Percentiles rank a stretch among this genome's conserved stretches.
Conservation (phyloP, 2,797 vertebrate species). For the Propithecus perrieri region DNA sequence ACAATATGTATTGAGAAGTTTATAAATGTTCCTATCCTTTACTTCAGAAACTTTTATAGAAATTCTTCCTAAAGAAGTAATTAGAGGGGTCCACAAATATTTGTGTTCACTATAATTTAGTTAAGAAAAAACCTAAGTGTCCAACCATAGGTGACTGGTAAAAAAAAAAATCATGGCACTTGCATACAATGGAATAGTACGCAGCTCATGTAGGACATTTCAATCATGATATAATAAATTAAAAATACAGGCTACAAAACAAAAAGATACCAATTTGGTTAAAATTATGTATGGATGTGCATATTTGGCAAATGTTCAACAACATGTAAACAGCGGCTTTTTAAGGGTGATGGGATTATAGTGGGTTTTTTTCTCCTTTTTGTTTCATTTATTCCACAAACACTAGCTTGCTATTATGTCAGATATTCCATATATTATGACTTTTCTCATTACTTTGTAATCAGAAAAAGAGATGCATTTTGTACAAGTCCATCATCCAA, state of each 20-base stretch:
- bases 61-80: not conserved
- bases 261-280: not conserved
- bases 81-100: not conserved
- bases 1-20: not conserved
- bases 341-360: not conserved
- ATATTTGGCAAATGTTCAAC: not conserved
- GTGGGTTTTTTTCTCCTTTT: not conserved
- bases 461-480: not conserved
- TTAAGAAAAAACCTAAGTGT: not conserved
- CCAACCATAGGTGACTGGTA: not conserved
- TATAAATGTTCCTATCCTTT: not conserved
- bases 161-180: not conserved
- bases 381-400: slow-evolving; percentile 30
- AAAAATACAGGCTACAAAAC: not conserved
- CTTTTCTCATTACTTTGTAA: not conserved
- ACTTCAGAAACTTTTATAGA: not conserved
- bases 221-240: not conserved
- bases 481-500: not conserved
- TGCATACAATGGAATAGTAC: not conserved
- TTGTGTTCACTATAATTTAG: not conserved
- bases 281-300: not conserved
- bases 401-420: not conserved
- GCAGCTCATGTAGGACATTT: not conserved
- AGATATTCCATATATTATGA: not conserved
- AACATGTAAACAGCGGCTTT: not conserved